phyloP scores from a whole-genome alignment of 1,140 invertebrate genomes.

The Drosophila nannoptera region DNA sequence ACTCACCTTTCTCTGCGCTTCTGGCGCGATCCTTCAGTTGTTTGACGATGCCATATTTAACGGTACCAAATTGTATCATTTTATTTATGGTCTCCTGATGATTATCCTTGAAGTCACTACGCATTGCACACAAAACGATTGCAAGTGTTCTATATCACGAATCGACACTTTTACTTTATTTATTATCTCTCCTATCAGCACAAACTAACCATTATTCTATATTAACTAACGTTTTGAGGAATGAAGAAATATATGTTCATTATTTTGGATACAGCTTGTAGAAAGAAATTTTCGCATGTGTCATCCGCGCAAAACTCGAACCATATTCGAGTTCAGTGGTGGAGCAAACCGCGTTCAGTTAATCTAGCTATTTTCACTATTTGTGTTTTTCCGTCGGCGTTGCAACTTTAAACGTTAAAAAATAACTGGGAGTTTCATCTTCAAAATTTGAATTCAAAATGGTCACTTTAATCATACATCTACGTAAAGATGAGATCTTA shows the following conservation, averaged over 20 bases:
- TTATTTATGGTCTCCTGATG: constrained; percentile 79
- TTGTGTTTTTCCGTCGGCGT: constrained; percentile 38
- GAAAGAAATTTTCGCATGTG: constrained; percentile 27
- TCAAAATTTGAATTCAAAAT: constrained; percentile 1
- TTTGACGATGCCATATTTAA: constrained; percentile 82
- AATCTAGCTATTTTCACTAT: background rate
- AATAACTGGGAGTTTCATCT: constrained; percentile 16
- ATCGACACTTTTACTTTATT: constrained; percentile 14
- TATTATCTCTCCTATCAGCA: constrained; percentile 15
- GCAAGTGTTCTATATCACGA: constrained; percentile 77
- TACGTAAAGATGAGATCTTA: background rate
- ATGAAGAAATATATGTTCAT: constrained; percentile 21
- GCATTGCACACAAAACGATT: constrained; percentile 78
- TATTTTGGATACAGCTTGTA: constrained; percentile 36
- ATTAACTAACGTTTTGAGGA: background rate
- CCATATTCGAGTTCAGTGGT: constrained; percentile 10
- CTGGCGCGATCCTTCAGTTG: constrained; percentile 79
- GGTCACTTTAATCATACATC: background rate
- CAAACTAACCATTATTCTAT: constrained; percentile 20
- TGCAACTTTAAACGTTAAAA: constrained; percentile 12
- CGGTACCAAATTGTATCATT: constrained; percentile 83
- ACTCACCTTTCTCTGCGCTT: constrained; percentile 75
- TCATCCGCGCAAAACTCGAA: constrained; percentile 28
- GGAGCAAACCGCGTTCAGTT: background rate
- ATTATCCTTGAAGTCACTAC: constrained; percentile 79